Base-by-base conservation (phyloP, 2,888 invertebrate genomes). In the Mallateleia sp. region DNA sequence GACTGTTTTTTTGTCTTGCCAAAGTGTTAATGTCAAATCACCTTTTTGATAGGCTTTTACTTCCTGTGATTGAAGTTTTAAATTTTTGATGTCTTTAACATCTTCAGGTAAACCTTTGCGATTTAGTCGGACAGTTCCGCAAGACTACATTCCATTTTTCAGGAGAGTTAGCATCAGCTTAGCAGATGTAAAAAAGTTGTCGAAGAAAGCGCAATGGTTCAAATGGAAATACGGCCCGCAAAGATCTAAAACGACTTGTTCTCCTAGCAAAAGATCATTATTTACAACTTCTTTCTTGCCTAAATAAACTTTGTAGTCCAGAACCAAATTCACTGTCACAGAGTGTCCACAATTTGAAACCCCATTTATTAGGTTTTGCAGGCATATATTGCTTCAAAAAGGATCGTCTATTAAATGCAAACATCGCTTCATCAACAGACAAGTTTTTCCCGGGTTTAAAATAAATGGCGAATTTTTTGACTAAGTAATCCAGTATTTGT, bases 1-100 rank as follows among this genome's bases (percentile, higher is more conserved):
- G 15, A 82, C 74, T 20, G 67, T 82, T 58, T 67, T n/a, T 60
- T 82, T 82, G 32, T 82, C 81, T 60, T 74, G 67, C 81, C 74
- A 82, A 11, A 74, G 20, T 60, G 74, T 82, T 20, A 74, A n/a
- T 3, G 67, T 74, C 11, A 74, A 38, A 14, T 18, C 47, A 22
- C 60, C 81, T 50, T 60, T 66, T 67, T 67, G 74, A 15, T 34
- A 74, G n/a, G 38, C 38, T 42, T 54, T 69, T 1, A 50, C 47
- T 58, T 67, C 75, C 50, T 75, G 67, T n/a, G 69, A 60, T 38
- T 25, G 7, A 15, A 82, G 32, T 11, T 82, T 62, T 9, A 67
- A 24, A 18, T 50, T 38, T 81, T 64, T 69, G 6, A 47, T 8
- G 22, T 60, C 15, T 34, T 72, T 72, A 4, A 74, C 2, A 34